phyloP scores from a whole-genome alignment of 2,113 vertebrate species.

The Nansenia antarctica region DNA sequence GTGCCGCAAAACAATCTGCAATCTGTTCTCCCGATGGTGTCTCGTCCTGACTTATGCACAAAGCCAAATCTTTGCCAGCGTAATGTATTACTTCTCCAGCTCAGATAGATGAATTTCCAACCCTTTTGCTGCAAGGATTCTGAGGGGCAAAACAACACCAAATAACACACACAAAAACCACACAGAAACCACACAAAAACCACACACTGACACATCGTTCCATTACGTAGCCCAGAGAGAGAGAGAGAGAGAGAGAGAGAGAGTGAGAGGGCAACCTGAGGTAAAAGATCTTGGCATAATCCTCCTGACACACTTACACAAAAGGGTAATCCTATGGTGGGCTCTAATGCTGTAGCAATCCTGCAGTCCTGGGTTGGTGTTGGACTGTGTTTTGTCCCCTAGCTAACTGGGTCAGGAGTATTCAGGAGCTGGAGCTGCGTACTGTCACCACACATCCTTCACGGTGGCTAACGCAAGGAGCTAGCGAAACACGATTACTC shows the following conservation, averaged over 20 bases:
- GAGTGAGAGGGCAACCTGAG: no score
- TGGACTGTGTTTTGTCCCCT: no score
- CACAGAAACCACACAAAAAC: constrained; percentile 40
- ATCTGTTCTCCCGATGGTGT: constrained; percentile 60
- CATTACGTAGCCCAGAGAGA: not conserved
- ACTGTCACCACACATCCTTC: constrained; percentile 2
- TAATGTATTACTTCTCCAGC: constrained; percentile 67
- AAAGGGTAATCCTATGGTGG: no score
- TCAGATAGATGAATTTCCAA: constrained; percentile 35
- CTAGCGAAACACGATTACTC: not conserved
- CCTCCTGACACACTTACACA: no score
- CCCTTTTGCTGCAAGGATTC: constrained; percentile 34
- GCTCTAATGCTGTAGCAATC: no score
- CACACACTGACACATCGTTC: constrained; percentile 31
- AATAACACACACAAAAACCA: no score
- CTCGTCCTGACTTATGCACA: constrained; percentile 67
- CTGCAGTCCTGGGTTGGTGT: no score
- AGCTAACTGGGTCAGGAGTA: no score
- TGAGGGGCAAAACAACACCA: constrained; percentile 19
- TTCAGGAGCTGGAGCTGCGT: no score
- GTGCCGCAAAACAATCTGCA: constrained; percentile 69
- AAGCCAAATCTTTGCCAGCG: constrained; percentile 55
- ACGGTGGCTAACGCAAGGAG: not conserved
- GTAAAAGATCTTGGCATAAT: no score
- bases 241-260: not conserved